Percentiles rank a stretch among this genome's conserved stretches.
Conservation (phyloP, 2,888 invertebrate species). For the Syritta pipiens region DNA sequence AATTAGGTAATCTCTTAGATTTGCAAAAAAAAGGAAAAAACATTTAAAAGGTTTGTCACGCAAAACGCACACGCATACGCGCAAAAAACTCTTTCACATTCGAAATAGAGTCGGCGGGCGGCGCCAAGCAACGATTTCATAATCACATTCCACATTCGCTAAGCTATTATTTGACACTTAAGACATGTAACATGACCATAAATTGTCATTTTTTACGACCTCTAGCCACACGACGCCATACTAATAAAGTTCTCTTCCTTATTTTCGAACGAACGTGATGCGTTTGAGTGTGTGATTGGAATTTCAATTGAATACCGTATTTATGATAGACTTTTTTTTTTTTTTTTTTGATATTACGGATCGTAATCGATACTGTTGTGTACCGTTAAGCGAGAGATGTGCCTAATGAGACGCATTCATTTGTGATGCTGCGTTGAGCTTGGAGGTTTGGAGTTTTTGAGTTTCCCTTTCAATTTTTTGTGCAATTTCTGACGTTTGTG, state of each 20-base stretch:
- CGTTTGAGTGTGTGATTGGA: background rate
- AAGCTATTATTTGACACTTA: constrained; percentile 24
- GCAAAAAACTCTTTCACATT: no score
- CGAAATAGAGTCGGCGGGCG: no score
- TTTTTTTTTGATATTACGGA: constrained; percentile 16
- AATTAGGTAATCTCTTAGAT: no score
- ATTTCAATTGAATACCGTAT: background rate
- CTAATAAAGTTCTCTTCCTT: constrained; percentile 12
- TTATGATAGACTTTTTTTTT: no score
- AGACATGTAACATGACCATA: constrained; percentile 41
- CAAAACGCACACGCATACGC: no score
- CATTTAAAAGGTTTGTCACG: no score
- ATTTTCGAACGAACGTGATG: constrained; percentile 4
- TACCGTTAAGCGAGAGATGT: no score
- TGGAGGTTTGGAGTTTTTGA: no score
- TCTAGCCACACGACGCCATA: background rate
- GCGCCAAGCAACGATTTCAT: constrained; percentile 13
- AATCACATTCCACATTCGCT: constrained; percentile 27
- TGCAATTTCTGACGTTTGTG: no score
- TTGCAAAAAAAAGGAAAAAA: no score
- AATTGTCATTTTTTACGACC: constrained; percentile 33
- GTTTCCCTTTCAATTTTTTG: constrained; percentile 29
- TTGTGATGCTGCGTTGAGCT: no score
- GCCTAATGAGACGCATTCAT: no score
- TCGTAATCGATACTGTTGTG: background rate